phyloP scores from a whole-genome alignment of 1,140 invertebrate species.

The Cydia pomonella region DNA sequence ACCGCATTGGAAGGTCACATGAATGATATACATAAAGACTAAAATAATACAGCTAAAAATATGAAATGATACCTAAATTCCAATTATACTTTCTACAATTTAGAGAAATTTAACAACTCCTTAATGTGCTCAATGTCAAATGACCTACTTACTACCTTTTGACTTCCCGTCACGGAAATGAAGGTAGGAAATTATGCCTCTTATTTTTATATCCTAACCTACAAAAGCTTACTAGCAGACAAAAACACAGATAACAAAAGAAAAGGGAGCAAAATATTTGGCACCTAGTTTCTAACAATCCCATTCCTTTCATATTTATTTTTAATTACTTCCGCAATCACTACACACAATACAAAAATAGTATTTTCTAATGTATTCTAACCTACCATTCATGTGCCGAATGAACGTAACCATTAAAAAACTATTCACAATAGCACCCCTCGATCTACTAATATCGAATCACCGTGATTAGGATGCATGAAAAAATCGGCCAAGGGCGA shows the following conservation, averaged over 20 bases:
- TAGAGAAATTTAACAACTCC: too few species aligned
- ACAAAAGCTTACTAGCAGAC: too few species aligned
- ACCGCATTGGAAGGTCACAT: not conserved
- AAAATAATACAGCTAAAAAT: too few species aligned
- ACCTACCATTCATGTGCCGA: constrained; percentile 1
- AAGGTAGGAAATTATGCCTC: too few species aligned
- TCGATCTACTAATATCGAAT: constrained; percentile 26
- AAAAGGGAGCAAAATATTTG: not conserved
- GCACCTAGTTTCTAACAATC: not conserved
- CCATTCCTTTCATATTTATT: not conserved
- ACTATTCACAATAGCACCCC: constrained; percentile 16
- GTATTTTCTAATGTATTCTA: constrained; percentile 14
- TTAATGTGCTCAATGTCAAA: too few species aligned
- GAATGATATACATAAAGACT: too few species aligned
- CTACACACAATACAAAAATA: not conserved
- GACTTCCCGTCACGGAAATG: too few species aligned
- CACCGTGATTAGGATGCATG: constrained; percentile 13
- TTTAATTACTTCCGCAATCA: constrained; percentile 12
- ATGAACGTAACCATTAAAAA: constrained; percentile 11
- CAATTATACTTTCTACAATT: too few species aligned
- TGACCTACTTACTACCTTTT: too few species aligned
- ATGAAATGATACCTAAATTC: too few species aligned
- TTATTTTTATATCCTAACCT: not conserved
- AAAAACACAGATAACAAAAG: not conserved
- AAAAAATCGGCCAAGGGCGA: constrained; percentile 5